Evolutionary conservation across 1,140 invertebrate genomes (phyloP).

Genomic region (Halesus radiatus): DNA sequence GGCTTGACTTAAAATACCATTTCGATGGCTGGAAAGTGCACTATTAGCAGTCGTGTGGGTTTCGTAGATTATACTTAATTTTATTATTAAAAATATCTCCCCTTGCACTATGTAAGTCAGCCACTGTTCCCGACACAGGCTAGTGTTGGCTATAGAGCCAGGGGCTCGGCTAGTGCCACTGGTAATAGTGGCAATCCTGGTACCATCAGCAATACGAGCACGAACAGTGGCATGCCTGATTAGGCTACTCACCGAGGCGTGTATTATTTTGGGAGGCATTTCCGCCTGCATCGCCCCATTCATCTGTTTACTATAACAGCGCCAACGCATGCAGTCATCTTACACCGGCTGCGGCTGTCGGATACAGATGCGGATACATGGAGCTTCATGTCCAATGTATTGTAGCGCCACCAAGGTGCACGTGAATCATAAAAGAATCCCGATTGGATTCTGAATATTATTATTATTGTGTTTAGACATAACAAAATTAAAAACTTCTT

Average conservation of each 20-base stretch:
- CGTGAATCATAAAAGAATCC: not conserved
- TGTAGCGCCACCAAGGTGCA: not conserved
- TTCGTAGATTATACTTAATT: too few relatives aligned
- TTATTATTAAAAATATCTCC: too few relatives aligned
- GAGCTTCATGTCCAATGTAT: not conserved
- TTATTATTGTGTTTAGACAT: not conserved
- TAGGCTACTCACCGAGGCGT: constrained; percentile 2
- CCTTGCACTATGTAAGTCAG: too few relatives aligned
- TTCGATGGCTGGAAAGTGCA: too few relatives aligned
- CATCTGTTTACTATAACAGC: not conserved
- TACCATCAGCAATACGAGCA: not conserved
- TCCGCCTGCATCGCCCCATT: constrained; percentile 1
- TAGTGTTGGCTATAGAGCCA: not conserved
- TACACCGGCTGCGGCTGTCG: not conserved
- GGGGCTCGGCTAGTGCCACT: too few relatives aligned
- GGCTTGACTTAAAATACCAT: too few relatives aligned
- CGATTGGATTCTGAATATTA: not conserved
- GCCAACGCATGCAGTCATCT: not conserved
- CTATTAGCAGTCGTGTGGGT: too few relatives aligned
- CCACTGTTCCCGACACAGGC: too few relatives aligned
- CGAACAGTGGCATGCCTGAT: not conserved
- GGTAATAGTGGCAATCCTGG: not conserved
- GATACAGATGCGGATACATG: not conserved
- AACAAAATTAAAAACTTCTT: not conserved
- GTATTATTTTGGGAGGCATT: constrained; percentile 33